Evolutionary conservation across 1,140 invertebrate genomes (phyloP), one percentile per base, ranked within the genome.

Genomic region (Panagrolaimus sp.): DNA sequence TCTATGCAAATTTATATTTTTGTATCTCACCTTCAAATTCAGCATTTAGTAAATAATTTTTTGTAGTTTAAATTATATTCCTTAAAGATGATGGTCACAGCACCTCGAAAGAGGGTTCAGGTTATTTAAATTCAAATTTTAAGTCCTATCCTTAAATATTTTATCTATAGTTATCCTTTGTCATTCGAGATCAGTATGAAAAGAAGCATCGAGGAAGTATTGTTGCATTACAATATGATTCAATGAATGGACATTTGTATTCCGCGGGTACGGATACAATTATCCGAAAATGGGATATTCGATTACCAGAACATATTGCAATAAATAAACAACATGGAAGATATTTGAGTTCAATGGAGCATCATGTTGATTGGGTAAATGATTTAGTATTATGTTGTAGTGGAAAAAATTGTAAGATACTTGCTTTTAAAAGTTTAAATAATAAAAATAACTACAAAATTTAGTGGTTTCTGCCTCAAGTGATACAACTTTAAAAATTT

Each of bases 291-390:
- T 98, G 95, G 93, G 93, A 96, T 77, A 72, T 79, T 26, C 1
- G 52, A 26, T n/a, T 28, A 26, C 28, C 52, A 24, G 28, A 58
- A 26, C 28, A 21, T 26, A 21, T 43, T 12, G 46, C 46, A 10
- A 21, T 21, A 43, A 46, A 17, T 15, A 63, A 46, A 21, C n/a
- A 70, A 52, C 17, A 47, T 43, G 69, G 46, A 65, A 15, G 69
- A 38, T 70, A 69, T 74, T 7, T 80, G 38, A 92, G 95, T 79
- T 95, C 94, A 1, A 86, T 88, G 85, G 88, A 88, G 73, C 95
- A 98, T 86, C 96, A 98, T 82, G 98, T 94, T 17, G 96, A 99
- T 85, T 99, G 96, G 96, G 94, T 98, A 14, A 98, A 98, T 86
- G 96, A 98, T 86, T 95, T 98, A 84, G 91, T 98, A 10, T 86